Conservation (phyloP, 2,888 invertebrate species). For the Buathra laborator region DNA sequence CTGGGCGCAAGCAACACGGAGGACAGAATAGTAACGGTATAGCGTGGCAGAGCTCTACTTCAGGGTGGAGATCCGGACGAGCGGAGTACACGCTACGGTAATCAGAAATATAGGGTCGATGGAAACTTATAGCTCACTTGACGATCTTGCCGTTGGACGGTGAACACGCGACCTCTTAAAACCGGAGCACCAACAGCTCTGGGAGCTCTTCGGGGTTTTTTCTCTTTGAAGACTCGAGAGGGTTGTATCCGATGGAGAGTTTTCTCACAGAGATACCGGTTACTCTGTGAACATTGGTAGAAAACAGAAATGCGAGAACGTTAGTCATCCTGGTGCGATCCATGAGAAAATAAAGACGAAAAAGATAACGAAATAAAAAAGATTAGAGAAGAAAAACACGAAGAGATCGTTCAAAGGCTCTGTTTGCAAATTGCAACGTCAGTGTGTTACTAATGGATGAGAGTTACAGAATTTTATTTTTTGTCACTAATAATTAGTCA, state of each 20-base stretch:
- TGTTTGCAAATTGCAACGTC: background rate
- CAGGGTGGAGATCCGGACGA: constrained; percentile 7
- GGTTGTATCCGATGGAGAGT: constrained; percentile 23
- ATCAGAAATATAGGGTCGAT: constrained; percentile 34
- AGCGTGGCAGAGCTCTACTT: background rate
- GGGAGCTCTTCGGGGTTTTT: constrained; percentile 50
- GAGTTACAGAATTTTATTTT: background rate
- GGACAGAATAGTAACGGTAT: background rate
- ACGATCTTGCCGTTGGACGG: constrained; percentile 12
- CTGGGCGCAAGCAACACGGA: background rate
- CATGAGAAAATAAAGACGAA: background rate
- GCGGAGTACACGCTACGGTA: constrained; percentile 9
- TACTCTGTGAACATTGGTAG: constrained; percentile 20
- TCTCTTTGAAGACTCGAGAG: constrained; percentile 64
- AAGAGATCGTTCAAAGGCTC: background rate
- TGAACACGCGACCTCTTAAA: constrained; percentile 30
- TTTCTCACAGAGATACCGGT: background rate
- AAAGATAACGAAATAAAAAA: constrained; percentile 42
- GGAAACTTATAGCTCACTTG: constrained; percentile 30
- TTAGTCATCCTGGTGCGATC: background rate
- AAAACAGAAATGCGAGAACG: constrained; percentile 15
- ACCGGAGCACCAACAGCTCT: constrained; percentile 50
- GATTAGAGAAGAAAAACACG: background rate
- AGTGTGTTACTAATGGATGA: background rate
- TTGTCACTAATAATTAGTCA: background rate